phyloP scores from a whole-genome alignment of 1,140 invertebrate genomes.

The Laupala kohalensis region DNA sequence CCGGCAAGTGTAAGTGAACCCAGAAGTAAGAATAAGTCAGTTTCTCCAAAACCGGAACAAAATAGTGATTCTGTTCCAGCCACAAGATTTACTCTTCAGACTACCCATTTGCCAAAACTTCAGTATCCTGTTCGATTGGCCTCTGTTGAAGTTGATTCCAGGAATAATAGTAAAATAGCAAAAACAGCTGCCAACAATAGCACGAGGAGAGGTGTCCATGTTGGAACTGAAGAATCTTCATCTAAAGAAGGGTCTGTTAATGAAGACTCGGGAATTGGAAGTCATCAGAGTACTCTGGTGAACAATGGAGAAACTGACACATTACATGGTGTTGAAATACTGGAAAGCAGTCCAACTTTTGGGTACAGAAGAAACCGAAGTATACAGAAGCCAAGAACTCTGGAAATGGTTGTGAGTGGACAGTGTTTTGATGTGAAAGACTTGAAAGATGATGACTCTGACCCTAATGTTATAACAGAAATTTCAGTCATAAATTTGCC shows the following conservation, averaged over 20 bases:
- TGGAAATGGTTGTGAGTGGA: conserved; percentile 38
- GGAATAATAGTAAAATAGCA: conserved; percentile 30
- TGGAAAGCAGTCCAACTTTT: conserved; percentile 22
- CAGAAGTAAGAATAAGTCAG: conserved; percentile 10
- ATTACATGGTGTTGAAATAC: conserved; percentile 23
- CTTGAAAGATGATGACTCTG: conserved; percentile 34
- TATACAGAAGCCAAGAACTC: conserved; percentile 28
- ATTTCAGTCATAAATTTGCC: conserved; percentile 37
- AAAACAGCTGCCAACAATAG: conserved; percentile 55
- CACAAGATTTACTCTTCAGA: conserved; percentile 56
- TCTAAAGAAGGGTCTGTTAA: conserved; percentile 37
- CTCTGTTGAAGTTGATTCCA: conserved; percentile 11
- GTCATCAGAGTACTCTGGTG: conserved; percentile 31
- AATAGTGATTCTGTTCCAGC: conserved; percentile 7
- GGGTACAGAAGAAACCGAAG: conserved; percentile 1
- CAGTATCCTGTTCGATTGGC: conserved; percentile 46
- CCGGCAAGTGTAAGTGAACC: not conserved
- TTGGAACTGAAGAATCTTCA: conserved; percentile 16
- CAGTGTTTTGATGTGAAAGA: conserved; percentile 46
- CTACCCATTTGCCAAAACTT: conserved; percentile 53
- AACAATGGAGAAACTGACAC: conserved; percentile 21
- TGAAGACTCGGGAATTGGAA: conserved; percentile 48
- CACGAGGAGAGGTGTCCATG: conserved; percentile 22
- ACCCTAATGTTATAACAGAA: conserved; percentile 34
- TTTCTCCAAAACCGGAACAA: conserved; percentile 6